These are phyloP conservation scores for Upupa epops DNA, from an alignment of 2,113 vertebrate species.

Conservation along the genomic window DNA sequence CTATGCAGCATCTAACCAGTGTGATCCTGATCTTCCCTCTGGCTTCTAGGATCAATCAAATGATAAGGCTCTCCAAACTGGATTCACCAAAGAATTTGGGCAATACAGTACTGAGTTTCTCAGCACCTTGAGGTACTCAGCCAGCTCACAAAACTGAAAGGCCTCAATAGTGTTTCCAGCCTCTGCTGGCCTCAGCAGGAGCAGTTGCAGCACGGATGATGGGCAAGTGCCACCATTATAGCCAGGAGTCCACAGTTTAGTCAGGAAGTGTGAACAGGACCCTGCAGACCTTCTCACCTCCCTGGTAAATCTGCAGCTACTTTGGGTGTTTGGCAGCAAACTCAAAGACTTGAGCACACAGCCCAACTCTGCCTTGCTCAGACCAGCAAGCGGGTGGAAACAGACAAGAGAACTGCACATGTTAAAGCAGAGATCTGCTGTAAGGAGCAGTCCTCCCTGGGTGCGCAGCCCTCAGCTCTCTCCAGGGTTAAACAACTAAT, in stretches of 20 bases:
- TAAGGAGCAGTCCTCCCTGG: not conserved
- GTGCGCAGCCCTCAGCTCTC: not conserved
- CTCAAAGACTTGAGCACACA: fast-evolving
- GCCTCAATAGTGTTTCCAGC: not conserved
- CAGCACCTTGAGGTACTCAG: not conserved
- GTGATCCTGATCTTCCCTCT: not conserved
- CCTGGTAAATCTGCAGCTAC: not conserved
- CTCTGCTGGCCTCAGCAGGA: not conserved
- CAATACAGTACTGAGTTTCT: not conserved
- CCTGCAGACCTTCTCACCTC: not conserved
- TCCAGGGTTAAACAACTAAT: not conserved
- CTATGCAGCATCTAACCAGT: not conserved
- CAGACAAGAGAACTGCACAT: not conserved
- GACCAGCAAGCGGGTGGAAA: not conserved
- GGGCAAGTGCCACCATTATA: not conserved
- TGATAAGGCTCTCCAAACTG: not conserved
- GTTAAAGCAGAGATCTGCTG: not conserved
- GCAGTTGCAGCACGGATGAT: not conserved
- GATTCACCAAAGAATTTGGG: not conserved
- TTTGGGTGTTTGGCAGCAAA: not conserved
- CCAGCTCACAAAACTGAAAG: not conserved
- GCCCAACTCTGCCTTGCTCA: not conserved
- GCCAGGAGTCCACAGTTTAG: not conserved
- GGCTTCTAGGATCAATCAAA: not conserved
- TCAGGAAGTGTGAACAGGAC: not conserved